Base-by-base conservation (phyloP, 2,888 invertebrate species). In the Dryocosmus kuriphilus region DNA sequence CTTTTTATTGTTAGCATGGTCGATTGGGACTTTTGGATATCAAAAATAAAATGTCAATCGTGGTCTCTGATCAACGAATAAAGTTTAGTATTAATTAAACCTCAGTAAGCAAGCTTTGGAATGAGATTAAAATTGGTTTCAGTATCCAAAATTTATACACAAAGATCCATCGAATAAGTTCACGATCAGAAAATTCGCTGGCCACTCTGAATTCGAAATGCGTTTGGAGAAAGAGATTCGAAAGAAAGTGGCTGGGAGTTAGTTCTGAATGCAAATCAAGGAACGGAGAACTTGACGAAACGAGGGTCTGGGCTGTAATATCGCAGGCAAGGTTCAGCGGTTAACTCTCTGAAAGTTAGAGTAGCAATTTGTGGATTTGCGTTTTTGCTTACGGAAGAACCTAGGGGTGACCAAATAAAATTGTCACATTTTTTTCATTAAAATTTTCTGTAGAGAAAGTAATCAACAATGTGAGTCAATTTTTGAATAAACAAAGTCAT, bases 201-300 rank as follows among this genome's bases (percentile, higher is more conserved):
- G 63, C 38, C 11, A 65, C 35, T 65, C 6, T 19, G 63, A n/a
- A 38, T 65, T 14, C 38, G 22, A 65, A 65, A 65, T 65, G 35
- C 4, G 11, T 22, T 22, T 22, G 63, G 38, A 9, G 63, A 38
- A 65, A 38, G 38, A 38, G 38, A 65, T 65, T 65, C 14, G 38
- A 38, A 38, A 35, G 35, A 65, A 65, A 38, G 38, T 65, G 63
- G 22, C 35, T n/a, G 22, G 22, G n/a, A n/a, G 38, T 22, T 22
- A 65, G 63, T 22, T 65, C 22, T 35, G 38, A 65, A 65, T 65
- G 63, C 63, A 32, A 65, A 65, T 35, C 63, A 65, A 65, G 35
- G 62, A 62, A 62, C n/a, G 32, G 30, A 32, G 38, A 65, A 35
- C 63, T 65, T 65, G 63, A 38, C 38, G 63, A 65, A 65, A 65